A percentile compares a stretch with the other conserved stretches of the same genome.
Conservation (phyloP, 1,140 invertebrate species). For the fruit fly (Drosophila melanogaster) region Release_6_plus_ISO1_MT NT_033779.5:21219001-21219500, state of each 20-base stretch:
- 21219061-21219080: conserved; percentile 13
- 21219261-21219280: too few species aligned
- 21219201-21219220: too few species aligned
- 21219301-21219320: too few species aligned
- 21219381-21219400: too few species aligned
- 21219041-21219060: conserved; percentile 8
- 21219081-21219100: conserved; percentile 10
- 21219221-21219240: too few species aligned
- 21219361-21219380: too few species aligned
- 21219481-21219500: conserved; percentile 57
- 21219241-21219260: too few species aligned
- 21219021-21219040: conserved; percentile 32
- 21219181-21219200: background rate
- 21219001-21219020: conserved; percentile 20
- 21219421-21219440: background rate
- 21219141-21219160: too few species aligned
- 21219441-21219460: conserved; percentile 29
- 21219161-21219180: background rate
- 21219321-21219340: too few species aligned
- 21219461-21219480: conserved; percentile 11
- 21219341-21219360: too few species aligned
- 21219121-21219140: conserved; percentile 2
- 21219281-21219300: too few species aligned
- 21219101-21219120: conserved; percentile 5
- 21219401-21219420: too few species aligned